A percentile compares a stretch with the other conserved stretches of the same genome.
Evolutionary conservation across 2,888 invertebrate species (phyloP).

Genomic region (Cheilosia pagana): DNA sequence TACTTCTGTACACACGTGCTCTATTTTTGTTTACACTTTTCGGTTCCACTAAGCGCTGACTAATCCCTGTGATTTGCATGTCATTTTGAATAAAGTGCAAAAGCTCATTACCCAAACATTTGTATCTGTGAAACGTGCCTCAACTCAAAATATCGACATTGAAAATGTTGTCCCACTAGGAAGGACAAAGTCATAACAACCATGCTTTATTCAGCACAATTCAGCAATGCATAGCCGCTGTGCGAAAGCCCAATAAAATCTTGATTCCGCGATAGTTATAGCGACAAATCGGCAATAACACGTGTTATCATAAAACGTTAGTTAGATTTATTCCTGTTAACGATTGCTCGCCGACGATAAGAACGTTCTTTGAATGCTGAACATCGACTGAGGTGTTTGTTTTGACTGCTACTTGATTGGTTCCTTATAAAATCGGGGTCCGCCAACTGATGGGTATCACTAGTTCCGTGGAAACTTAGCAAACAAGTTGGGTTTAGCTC

Average conservation of each 20-base stretch:
- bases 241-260: too few species aligned
- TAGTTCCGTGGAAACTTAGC: slow-evolving; percentile 83
- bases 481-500: slow-evolving; percentile 83
- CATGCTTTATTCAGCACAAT: background rate
- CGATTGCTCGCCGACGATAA: slow-evolving; percentile 31
- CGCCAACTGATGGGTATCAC: slow-evolving; percentile 81
- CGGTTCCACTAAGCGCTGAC: background rate
- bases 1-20: background rate
- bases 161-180: background rate
- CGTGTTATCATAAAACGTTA: background rate
- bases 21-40: background rate
- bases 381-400: slow-evolving; percentile 61
- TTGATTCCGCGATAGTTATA: too few species aligned
- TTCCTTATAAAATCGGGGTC: slow-evolving; percentile 83
- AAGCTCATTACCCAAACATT: background rate
- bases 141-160: background rate
- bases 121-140: background rate
- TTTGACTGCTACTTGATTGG: slow-evolving; percentile 42
- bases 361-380: slow-evolving; percentile 77
- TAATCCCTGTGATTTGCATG: background rate
- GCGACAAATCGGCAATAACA: background rate
- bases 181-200: background rate
- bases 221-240: too few species aligned
- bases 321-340: background rate
- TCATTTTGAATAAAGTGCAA: background rate